Conservation (phyloP, 2,888 invertebrate genomes). For the Dynastes maya region DNA sequence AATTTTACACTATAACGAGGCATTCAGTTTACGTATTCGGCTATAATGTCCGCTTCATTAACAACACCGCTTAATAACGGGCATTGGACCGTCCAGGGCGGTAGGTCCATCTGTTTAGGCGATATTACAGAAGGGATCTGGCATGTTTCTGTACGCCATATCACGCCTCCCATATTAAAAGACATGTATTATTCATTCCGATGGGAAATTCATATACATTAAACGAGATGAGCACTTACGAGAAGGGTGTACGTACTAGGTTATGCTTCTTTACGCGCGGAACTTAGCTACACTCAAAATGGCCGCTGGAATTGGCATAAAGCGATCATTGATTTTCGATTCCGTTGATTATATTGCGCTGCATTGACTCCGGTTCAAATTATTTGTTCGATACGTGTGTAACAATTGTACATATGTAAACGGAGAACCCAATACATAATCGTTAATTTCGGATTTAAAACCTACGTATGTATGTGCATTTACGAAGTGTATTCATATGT, state of each 20-base stretch:
- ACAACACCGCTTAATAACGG: constrained; percentile 2
- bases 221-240: constrained; percentile 8
- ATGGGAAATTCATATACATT: constrained; percentile 18
- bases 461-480: neutral
- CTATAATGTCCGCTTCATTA: constrained; percentile 22
- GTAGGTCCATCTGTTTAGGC: constrained; percentile 8
- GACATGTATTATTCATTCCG: constrained; percentile 35
- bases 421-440: neutral
- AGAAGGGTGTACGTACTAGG: constrained; percentile 1
- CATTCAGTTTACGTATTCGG: constrained; percentile 5
- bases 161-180: constrained; percentile 12
- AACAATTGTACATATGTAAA: neutral
- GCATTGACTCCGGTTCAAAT: constrained; percentile 29
- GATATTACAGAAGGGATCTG: neutral
- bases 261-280: constrained; percentile 28
- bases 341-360: constrained; percentile 36
- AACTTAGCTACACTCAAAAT: constrained; percentile 10
- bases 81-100: neutral
- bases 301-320: constrained; percentile 21
- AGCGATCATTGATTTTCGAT: constrained; percentile 35
- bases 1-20: neutral
- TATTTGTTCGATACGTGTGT: neutral
- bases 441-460: neutral
- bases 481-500: neutral
- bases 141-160: constrained; percentile 4